A percentile compares a stretch with the other conserved stretches of the same genome.
These are phyloP conservation scores for Xestoiulus laeticollis DNA, from an alignment of 2,888 invertebrate genomes.

Conservation along the genomic window DNA sequence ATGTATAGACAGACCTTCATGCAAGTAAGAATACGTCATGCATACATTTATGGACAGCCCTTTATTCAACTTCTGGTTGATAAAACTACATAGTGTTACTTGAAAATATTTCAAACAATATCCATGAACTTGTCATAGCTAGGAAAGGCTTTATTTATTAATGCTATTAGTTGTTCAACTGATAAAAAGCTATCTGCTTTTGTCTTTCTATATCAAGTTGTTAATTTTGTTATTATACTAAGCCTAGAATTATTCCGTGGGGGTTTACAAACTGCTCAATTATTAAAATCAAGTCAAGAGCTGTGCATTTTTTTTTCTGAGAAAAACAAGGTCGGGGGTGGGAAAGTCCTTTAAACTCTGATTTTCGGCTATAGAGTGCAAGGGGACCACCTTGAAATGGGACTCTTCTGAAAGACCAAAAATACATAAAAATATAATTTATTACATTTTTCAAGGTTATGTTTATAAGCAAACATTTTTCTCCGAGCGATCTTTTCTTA, in stretches of 20 bases:
- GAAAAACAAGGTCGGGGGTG: background rate
- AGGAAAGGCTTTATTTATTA: too few species aligned
- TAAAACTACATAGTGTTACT: too few species aligned
- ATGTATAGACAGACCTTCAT: too few species aligned
- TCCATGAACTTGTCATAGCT: too few species aligned
- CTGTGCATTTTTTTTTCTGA: background rate
- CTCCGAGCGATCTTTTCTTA: background rate
- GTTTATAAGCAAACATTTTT: background rate
- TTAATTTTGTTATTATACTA: background rate
- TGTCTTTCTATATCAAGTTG: background rate
- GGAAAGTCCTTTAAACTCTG: background rate
- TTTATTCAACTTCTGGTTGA: too few species aligned
- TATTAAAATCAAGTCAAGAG: conserved; percentile 21
- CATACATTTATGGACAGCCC: too few species aligned
- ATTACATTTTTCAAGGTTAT: conserved; percentile 16
- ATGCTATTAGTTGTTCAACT: too few species aligned
- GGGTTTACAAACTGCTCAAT: conserved; percentile 34
- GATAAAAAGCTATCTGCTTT: background rate
- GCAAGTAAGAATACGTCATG: too few species aligned
- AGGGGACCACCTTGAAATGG: background rate
- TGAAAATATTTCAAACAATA: too few species aligned
- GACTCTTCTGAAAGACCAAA: conserved; percentile 7
- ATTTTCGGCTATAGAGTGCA: background rate
- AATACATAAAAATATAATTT: conserved; percentile 28
- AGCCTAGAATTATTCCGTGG: background rate